A percentile compares a stretch with the other conserved stretches of the same genome.
phyloP scores from a whole-genome alignment of 2,113 vertebrate genomes.

The Gymnarchus niloticus region DNA sequence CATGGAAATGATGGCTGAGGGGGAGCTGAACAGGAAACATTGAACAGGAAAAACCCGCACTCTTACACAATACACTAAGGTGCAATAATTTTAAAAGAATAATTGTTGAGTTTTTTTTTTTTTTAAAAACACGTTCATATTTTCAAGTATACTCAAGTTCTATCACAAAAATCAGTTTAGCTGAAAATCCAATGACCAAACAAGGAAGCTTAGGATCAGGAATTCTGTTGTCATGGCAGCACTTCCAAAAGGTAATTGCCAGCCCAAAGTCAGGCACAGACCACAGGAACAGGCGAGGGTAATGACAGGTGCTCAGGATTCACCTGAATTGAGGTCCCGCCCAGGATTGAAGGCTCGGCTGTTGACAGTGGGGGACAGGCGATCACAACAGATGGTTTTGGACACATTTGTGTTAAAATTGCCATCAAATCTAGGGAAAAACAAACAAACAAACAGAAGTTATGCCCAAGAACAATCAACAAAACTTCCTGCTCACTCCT shows the following conservation, averaged over 20 bases:
- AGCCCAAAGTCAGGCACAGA: not conserved
- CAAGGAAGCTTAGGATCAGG: conserved; percentile 35
- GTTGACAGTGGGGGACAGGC: conserved; percentile 88
- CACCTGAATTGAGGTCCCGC: conserved; percentile 95
- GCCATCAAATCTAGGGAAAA: conserved; percentile 80
- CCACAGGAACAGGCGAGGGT: not conserved
- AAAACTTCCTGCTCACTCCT: not conserved
- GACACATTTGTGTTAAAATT: conserved; percentile 98
- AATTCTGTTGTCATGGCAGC: conserved; percentile 42
- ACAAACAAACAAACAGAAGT: not conserved
- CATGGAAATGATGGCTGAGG: too few species aligned
- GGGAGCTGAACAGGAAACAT: too few species aligned
- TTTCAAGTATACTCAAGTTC: conserved; percentile 30
- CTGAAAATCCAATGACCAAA: conserved; percentile 36
- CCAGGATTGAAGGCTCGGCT: conserved; percentile 96
- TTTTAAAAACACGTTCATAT: not conserved
- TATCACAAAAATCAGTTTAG: conserved; percentile 27
- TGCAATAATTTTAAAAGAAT: not conserved
- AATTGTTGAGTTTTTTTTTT: not conserved
- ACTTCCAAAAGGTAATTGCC: conserved; percentile 17
- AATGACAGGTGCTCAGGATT: conserved; percentile 32
- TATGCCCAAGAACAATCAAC: not conserved
- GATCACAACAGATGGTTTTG: conserved; percentile 92
- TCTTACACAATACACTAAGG: not conserved
- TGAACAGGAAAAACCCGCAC: not conserved